Evolutionary conservation across 2,888 invertebrate genomes (phyloP), one percentile per base, ranked within the genome.

Genomic region (Cryptocheilus praepositus): DNA sequence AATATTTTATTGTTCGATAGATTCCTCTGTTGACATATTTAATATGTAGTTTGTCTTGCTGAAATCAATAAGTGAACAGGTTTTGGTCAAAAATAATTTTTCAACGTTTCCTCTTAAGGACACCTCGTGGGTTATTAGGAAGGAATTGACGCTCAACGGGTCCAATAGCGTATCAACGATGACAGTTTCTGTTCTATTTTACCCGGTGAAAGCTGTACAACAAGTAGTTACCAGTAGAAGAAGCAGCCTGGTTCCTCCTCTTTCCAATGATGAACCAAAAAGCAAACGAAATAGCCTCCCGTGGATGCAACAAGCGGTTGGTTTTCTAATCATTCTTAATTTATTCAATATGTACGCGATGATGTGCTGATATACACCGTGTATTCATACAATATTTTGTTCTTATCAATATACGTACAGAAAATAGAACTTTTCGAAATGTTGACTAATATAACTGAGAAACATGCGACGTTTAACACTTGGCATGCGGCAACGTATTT

Each of bases 171-270:
- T 78, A 56, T 86, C 87, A 0, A 83, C 86, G 11, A 88, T 91
- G 80, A 89, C 85, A 11, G 89, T 91, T 0, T 90, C 91, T 3
- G 85, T 90, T 2, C 81, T 90, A 28, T 91, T 91, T 80, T 85
- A 90, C 73, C 90, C 91, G 1, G 89, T 91, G 0, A 80, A 75
- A 66, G 83, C 84, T 57, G 83, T 86, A 49, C 85, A 85, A 55
- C 84, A 83, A 74, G 73, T 80, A 22, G 68, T 81, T 15, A 74
- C 78, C 13, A 86, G 85, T 62, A 74, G 85, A 59, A 71, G 85
- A 64, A 85, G 79, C 57, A 86, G 86, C 36, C 54, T 82, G 4
- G 77, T 75, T n/a, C 83, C 82, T 56, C 69, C 65, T 2, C 61
- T 70, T 4, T 67, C 76, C n/a, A 85, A 85, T 3, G 86, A 85